These are phyloP conservation scores for Lonchura striata DNA, from an alignment of 2,113 vertebrate genomes.

Conservation along the genomic window DNA sequence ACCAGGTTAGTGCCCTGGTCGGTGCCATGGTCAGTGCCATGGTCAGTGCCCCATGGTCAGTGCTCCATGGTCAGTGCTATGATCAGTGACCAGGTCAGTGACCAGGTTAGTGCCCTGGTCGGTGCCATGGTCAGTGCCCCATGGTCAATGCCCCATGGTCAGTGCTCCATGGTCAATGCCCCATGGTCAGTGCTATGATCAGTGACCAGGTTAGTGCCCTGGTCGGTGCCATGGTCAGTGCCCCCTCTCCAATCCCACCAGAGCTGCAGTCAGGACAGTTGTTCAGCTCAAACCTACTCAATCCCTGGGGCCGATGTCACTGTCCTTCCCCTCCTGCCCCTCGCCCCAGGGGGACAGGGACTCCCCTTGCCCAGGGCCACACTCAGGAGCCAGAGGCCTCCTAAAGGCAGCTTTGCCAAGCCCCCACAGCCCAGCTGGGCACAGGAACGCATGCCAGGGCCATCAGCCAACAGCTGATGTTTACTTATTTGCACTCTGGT, in stretches of 20 bases:
- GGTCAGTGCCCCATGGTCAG: neutral
- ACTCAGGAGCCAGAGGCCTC: neutral
- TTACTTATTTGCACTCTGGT: neutral
- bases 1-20: neutral
- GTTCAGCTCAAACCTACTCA: neutral
- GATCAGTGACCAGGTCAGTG: neutral
- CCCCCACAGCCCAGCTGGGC: neutral
- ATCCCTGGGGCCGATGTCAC: neutral
- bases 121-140: neutral
- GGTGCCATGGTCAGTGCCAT: neutral
- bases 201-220: neutral
- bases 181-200: neutral
- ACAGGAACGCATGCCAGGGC: neutral
- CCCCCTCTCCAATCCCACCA: neutral
- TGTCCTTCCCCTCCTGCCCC: neutral
- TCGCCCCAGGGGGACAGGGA: neutral
- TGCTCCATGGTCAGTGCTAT: neutral
- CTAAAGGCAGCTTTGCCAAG: neutral
- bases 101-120: neutral
- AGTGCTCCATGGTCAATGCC: neutral
- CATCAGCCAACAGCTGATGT: neutral
- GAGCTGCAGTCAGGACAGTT: rapidly evolving
- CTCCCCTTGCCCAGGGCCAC: neutral
- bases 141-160: neutral
- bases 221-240: neutral